phyloP scores from a whole-genome alignment of 1,140 invertebrate species.

The Lepidurus arcticus region DNA sequence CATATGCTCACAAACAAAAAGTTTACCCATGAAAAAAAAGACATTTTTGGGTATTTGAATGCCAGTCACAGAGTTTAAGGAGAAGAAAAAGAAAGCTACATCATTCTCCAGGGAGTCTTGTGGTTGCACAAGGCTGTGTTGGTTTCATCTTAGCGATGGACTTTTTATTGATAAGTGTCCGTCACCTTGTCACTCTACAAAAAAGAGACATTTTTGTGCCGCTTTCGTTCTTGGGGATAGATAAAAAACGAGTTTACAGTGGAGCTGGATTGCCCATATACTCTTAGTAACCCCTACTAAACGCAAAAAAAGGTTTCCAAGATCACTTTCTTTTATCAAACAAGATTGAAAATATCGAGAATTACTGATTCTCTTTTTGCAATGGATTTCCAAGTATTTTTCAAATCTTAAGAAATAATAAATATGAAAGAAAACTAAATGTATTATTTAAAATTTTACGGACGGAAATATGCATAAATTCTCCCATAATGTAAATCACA shows the following conservation, averaged over 20 bases:
- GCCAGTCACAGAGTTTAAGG: neutral
- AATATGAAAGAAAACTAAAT: too few species aligned
- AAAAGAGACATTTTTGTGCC: neutral
- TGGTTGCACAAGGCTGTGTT: neutral
- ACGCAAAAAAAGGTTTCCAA: too few species aligned
- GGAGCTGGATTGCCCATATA: neutral
- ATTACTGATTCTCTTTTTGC: too few species aligned
- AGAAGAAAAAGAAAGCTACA: neutral
- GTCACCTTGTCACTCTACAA: constrained; percentile 2
- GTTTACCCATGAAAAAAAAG: neutral
- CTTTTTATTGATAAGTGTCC: constrained; percentile 9
- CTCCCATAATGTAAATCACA: too few species aligned
- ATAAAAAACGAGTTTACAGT: neutral
- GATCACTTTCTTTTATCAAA: too few species aligned
- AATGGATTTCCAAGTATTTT: too few species aligned
- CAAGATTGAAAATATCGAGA: too few species aligned
- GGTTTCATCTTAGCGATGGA: constrained; percentile 13
- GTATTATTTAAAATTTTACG: too few species aligned
- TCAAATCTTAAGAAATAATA: too few species aligned
- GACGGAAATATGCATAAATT: too few species aligned
- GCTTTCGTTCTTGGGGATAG: neutral
- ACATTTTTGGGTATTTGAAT: neutral
- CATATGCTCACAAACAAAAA: neutral
- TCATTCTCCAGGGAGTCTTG: neutral
- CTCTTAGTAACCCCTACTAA: too few species aligned